Base-by-base conservation (phyloP, 2,113 vertebrate genomes). In the Toxostoma redivivum region DNA sequence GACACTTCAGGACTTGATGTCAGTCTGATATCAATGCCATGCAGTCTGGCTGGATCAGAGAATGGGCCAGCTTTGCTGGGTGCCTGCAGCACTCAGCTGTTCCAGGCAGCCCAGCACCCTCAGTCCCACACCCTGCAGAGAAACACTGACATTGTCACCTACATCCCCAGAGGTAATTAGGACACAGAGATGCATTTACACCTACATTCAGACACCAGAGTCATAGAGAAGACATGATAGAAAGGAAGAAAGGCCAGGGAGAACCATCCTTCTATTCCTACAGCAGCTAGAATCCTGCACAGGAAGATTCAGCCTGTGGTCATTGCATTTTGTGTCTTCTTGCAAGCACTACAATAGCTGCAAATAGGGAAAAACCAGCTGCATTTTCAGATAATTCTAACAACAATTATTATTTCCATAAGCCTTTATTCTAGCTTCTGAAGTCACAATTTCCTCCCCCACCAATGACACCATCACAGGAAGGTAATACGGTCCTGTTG, bases 201-300 rank as follows among this genome's bases (percentile, higher is more conserved):
- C 9, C 24, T 37, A 4, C 19, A 1, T 28, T 77, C 67, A 47
- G 51, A 40, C 21, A 20, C 10, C 30, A 38, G 77, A 15, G 24
- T 47, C 47, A 64, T 0, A 10, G 31, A 51, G 35, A 87, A 27
- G 37, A 42, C 6, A 8, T 3, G 9, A 10, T 14, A 23, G 45
- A 54, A 31, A 70, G 30, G n/a, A 88, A 31, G 58, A 62, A 66
- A 51, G 13, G 24, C 9, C 8, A 70, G 12, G 38, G 33, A 85
- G 15, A 51, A 11, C 15, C 30, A 70, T 11, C 8, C 28, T 51
- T 51, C 50, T 53, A 7, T 8, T 82, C 15, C 15, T 53, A 58
- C 53, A 1, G 3, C 40, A 45, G 61, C 30, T 0, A 0, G 22
- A 61, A 60, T 38, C 27, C n/a, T 2, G 48, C 6, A 22, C 21